Evolutionary conservation across 2,113 vertebrate species (phyloP).

Genomic region (Jacana jacana): DNA sequence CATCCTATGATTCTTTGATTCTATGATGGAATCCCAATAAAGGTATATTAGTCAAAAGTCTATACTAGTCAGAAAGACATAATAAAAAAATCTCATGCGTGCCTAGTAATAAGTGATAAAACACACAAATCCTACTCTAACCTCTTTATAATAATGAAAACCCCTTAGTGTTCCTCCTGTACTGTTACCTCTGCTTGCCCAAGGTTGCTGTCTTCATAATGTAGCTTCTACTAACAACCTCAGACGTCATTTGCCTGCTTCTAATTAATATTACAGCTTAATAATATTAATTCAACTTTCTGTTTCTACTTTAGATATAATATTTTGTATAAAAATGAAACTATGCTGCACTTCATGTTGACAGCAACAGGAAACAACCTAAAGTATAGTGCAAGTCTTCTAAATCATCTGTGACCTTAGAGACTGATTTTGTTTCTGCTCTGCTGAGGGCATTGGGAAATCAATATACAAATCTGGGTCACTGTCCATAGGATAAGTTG

Average conservation of each 20-base stretch:
- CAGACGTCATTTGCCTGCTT: accelerated
- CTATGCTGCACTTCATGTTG: neutral
- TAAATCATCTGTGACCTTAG: neutral
- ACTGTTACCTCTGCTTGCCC: neutral
- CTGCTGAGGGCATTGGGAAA: neutral
- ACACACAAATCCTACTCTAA: neutral
- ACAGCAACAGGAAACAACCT: neutral
- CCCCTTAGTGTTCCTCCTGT: neutral
- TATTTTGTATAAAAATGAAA: neutral
- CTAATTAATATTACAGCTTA: neutral
- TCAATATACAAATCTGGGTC: neutral
- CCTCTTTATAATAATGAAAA: neutral
- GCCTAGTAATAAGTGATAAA: neutral
- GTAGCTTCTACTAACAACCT: neutral
- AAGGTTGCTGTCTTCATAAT: neutral
- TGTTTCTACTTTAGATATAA: neutral
- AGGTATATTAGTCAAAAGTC: neutral
- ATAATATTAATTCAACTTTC: neutral
- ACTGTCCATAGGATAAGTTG: neutral
- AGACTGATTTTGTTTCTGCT: neutral
- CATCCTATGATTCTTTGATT: no score
- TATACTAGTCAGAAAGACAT: neutral
- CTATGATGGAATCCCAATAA: neutral
- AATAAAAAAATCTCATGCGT: neutral
- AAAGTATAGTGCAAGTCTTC: neutral